phyloP scores from a whole-genome alignment of 1,140 invertebrate species.

The Euwallacea similis region DNA sequence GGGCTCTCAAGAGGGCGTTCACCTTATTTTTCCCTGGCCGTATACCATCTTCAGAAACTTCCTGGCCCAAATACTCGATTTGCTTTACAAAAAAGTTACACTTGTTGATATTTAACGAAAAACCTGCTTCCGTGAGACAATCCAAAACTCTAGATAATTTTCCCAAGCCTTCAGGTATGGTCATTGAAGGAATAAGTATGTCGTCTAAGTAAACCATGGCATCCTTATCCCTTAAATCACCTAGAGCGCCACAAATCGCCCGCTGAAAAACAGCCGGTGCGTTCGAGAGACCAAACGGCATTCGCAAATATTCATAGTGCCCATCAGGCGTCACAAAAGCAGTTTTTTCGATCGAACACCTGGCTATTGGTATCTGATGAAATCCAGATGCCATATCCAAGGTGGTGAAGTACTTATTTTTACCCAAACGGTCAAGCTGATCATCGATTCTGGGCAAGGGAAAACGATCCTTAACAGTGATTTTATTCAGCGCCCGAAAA shows the following conservation, averaged over 20 bases:
- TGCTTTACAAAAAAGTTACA: conserved; percentile 46
- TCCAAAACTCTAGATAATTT: neutral
- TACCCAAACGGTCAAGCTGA: conserved; percentile 2
- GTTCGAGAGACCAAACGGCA: conserved; percentile 56
- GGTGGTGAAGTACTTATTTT: neutral
- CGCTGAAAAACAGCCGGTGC: conserved; percentile 53
- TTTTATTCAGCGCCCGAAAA: conserved; percentile 48
- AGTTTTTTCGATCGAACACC: conserved; percentile 46
- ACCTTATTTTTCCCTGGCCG: conserved; percentile 44
- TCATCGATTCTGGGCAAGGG: conserved; percentile 49
- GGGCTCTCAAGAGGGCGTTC: conserved; percentile 41
- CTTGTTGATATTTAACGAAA: conserved; percentile 41
- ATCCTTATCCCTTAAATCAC: conserved; percentile 1
- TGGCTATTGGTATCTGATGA: conserved; percentile 46
- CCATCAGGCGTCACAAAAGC: conserved; percentile 46
- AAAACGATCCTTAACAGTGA: conserved; percentile 50
- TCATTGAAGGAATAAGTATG: neutral
- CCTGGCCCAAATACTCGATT: conserved; percentile 45
- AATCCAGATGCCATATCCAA: conserved; percentile 42
- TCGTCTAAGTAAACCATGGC: conserved; percentile 43
- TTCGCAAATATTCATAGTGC: conserved; percentile 54
- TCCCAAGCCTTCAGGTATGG: neutral
- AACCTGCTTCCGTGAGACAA: conserved; percentile 19
- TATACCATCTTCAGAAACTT: conserved; percentile 36
- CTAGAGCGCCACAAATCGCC: conserved; percentile 51